A percentile compares a stretch with the other conserved stretches of the same genome.
phyloP scores from a whole-genome alignment of 1,140 invertebrate species.

The Trypoxylus dichotomus region DNA sequence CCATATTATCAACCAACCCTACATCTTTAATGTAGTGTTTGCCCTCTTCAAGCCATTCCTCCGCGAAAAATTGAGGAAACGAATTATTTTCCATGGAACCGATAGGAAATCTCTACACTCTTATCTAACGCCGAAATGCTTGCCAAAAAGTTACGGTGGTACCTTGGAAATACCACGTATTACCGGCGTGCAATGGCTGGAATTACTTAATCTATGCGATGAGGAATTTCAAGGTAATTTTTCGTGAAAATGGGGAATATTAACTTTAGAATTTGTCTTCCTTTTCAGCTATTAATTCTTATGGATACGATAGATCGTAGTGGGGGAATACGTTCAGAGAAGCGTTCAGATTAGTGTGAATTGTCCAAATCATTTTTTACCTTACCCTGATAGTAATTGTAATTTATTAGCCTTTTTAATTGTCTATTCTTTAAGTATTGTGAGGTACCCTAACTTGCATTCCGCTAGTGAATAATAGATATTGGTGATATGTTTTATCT shows the following conservation, averaged over 20 bases:
- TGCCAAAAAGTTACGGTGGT: constrained; percentile 80
- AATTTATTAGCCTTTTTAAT: not conserved
- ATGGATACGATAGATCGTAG: constrained; percentile 70
- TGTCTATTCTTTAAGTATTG: not conserved
- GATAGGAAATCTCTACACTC: constrained; percentile 80
- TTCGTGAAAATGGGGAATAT: constrained; percentile 19
- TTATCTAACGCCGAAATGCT: constrained; percentile 74
- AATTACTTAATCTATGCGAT: constrained; percentile 70
- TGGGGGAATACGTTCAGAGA: no score
- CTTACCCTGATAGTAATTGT: not conserved
- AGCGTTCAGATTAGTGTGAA: not conserved
- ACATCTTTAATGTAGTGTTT: constrained; percentile 86
- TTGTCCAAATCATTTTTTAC: not conserved
- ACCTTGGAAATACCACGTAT: constrained; percentile 61
- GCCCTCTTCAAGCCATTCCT: constrained; percentile 85
- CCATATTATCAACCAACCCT: constrained; percentile 86
- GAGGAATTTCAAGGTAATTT: constrained; percentile 70
- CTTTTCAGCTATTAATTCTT: constrained; percentile 71
- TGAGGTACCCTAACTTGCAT: not conserved
- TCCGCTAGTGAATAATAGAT: not conserved
- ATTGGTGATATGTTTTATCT: constrained; percentile 14
- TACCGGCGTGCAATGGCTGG: constrained; percentile 69
- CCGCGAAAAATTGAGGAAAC: constrained; percentile 70
- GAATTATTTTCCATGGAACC: constrained; percentile 82
- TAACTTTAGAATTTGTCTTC: not conserved